A percentile compares a stretch with the other conserved stretches of the same genome.
These are phyloP conservation scores for Chydorus sphaericus DNA, from an alignment of 2,888 invertebrate genomes.

Conservation along the genomic window DNA sequence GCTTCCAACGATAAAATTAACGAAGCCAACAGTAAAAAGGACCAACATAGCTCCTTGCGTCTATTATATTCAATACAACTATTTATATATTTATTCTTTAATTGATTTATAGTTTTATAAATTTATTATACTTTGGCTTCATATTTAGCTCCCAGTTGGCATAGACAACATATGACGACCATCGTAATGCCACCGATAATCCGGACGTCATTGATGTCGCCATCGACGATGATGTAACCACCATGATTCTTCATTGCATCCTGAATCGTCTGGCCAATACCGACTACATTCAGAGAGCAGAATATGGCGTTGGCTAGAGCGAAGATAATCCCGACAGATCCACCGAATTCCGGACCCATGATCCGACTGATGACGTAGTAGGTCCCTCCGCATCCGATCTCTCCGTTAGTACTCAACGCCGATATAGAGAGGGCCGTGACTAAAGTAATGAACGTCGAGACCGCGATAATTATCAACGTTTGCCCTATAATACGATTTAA, in stretches of 20 bases:
- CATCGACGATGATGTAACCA: conserved; percentile 44
- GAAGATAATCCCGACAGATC: conserved; percentile 40
- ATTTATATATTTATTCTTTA: background rate
- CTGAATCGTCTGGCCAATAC: conserved; percentile 31
- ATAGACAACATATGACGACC: conserved; percentile 64
- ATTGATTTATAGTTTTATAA: too few relatives aligned
- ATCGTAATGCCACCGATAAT: conserved; percentile 76
- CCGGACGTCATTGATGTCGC: conserved; percentile 48
- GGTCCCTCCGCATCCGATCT: conserved; percentile 97
- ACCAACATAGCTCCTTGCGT: conserved; percentile 35
- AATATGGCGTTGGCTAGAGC: conserved; percentile 30
- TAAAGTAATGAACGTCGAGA: conserved; percentile 51
- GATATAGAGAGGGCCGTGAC: conserved; percentile 33
- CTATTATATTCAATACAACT: conserved; percentile 23
- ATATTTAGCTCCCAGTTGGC: conserved; percentile 93
- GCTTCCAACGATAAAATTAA: conserved; percentile 38
- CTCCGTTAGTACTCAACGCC: conserved; percentile 72
- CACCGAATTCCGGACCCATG: conserved; percentile 94
- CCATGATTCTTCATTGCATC: conserved; percentile 45
- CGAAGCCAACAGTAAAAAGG: conserved; percentile 34
- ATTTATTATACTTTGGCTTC: conserved; percentile 60
- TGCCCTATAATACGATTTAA: background rate
- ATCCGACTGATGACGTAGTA: too few relatives aligned
- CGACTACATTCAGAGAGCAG: conserved; percentile 13
- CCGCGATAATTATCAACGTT: conserved; percentile 54